Base-by-base conservation (phyloP, 2,888 invertebrate species). In the Empis livida region DNA sequence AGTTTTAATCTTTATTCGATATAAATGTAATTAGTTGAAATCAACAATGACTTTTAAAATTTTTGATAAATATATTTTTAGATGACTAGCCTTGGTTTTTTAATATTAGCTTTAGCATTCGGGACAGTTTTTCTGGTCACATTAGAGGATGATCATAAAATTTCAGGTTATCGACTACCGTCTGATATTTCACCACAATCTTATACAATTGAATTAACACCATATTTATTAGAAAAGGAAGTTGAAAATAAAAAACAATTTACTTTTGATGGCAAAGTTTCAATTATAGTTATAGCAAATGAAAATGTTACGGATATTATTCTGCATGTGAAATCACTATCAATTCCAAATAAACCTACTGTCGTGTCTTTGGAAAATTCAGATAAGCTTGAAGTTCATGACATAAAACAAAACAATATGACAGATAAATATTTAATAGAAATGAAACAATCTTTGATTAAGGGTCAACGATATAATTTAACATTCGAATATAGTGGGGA, bases 121-220 rank as follows among this genome's bases (percentile, higher is more conserved):
- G 23, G 23, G 9, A 27, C 8, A 27, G 6, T 27, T 27, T 27
- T 8, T 8, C 6, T 27, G 9, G 8, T 9, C 9, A 5, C 23
- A 4, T 27, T 6, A 27, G 9, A 27, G 2, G 23, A 5, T 20
- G 6, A 20, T 27, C 8, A 27, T 27, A 27, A 8, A 4, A 27
- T 27, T 10, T 43, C 41, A 4, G 54, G 63, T 3, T 68, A 64
- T 41, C 59, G 66, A 23, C 51, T 68, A 11, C 52, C 59, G 5
- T 30, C 42, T 3, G 64, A 59, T 1, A 69, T 79, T 1, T 49
- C 47, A 2, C 82, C 82, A 0, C 56, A 53, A 0, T 62, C 62
- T n/a, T 84, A 82, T 53, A 64, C 69, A 27, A 65, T 82, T 0
- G 55, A 64, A 0, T 55, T 82, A 6, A 66, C 63, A 1, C 78